Base-by-base conservation (phyloP, 2,888 invertebrate species). In the Pristionchus fissidentatus region DNA sequence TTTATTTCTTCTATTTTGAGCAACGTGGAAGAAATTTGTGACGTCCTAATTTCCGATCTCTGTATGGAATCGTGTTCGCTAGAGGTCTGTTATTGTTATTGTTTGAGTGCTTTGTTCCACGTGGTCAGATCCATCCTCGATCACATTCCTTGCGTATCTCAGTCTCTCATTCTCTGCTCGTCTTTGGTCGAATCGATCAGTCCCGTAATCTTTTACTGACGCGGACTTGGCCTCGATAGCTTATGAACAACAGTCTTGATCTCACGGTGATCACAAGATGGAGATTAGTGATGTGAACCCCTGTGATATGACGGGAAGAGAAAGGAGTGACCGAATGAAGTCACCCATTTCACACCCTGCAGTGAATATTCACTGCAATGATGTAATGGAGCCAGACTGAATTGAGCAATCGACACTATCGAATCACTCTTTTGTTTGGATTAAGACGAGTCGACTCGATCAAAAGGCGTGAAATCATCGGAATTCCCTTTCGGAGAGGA, bases 401-500 rank as follows among this genome's bases (percentile, higher is more conserved):
- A n/a, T n/a, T n/a, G n/a, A n/a, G n/a, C n/a, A n/a, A n/a, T n/a
- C n/a, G n/a, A n/a, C n/a, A n/a, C n/a, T n/a, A n/a, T n/a, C n/a
- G 10, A 70, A 1, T 70, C 70, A 70, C 70, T 70, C 22, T 70
- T 43, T 32, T 19, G 60, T 5, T 35, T 66, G 62, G 10, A 43
- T 70, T 70, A n/a, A n/a, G n/a, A n/a, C n/a, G n/a, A n/a, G n/a
- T n/a, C 15, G 43, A 60, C 29, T 60, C 43, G 43, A 41, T 26
- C 70, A 70, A n/a, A 66, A 70, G 70, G 41, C 43, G 70, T 70
- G 70, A 70, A 70, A 41, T 70, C 70, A 70, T 70, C 26, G 41
- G 70, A 7, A 70, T 70, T 43, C 26, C 41, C 70, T 70, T 70
- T 70, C 70, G 70, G 70, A 70, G 70, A 70, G 43, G 66, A 15